Conservation (phyloP, 92 coral and sea anemone genomes). For the Actinernus sp. region DNA sequence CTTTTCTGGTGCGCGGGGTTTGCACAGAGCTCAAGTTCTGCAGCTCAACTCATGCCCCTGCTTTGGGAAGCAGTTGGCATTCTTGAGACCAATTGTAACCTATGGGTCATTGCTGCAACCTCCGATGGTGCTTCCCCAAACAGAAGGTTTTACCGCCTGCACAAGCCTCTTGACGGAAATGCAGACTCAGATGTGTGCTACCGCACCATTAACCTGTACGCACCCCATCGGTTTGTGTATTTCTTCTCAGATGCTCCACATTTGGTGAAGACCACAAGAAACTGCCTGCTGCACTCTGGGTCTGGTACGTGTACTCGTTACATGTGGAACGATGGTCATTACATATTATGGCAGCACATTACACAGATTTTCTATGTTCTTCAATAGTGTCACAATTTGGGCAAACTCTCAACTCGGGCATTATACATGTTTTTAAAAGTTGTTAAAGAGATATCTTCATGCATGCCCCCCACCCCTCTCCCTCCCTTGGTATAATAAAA, state of each 20-base stretch:
- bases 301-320: slow-evolving; percentile 9
- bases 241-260: slow-evolving; percentile 56
- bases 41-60: not conserved
- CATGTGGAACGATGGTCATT: too few relatives aligned
- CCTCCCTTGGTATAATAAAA: too few relatives aligned
- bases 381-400: too few relatives aligned
- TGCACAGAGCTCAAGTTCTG: slow-evolving; percentile 8
- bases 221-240: too few relatives aligned
- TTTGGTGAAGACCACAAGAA: slow-evolving; percentile 53
- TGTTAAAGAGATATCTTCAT: too few relatives aligned
- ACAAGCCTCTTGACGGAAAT: slow-evolving; percentile 30
- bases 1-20: slow-evolving; percentile 33
- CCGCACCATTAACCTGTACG: slow-evolving; percentile 34
- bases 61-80: slow-evolving; percentile 55
- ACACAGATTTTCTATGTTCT: too few relatives aligned
- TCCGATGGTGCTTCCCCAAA: too few relatives aligned
- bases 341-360: too few relatives aligned
- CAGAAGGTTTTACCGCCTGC: slow-evolving; percentile 49
- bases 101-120: slow-evolving; percentile 43
- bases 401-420: too few relatives aligned
- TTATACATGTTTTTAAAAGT: too few relatives aligned
- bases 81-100: slow-evolving; percentile 30
- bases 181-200: slow-evolving; percentile 29
- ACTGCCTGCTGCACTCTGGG: slow-evolving; percentile 43
- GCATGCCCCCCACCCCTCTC: too few relatives aligned